A percentile compares a stretch with the other conserved stretches of the same genome.
Conservation (phyloP, 2,797 vertebrate genomes). For the Myripristis murdjan region DNA sequence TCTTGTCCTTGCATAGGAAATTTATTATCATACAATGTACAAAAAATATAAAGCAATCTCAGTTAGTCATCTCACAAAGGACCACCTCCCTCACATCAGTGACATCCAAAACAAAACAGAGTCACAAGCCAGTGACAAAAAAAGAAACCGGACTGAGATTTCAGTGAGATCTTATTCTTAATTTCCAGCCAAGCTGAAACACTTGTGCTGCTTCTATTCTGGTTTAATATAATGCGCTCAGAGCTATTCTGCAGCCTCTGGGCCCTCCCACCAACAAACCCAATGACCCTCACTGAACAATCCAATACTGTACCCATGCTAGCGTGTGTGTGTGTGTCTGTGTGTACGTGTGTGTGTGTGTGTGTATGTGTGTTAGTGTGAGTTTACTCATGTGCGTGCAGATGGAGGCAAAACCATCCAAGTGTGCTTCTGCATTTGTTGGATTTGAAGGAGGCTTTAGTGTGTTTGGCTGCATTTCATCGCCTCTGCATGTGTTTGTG, state of each 20-base stretch:
- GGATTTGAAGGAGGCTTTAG: constrained; percentile 15
- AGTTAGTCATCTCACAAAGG: too few species aligned
- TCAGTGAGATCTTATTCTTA: background rate
- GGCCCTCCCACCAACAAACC: constrained; percentile 74
- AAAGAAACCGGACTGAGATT: background rate
- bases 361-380: too few species aligned
- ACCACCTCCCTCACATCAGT: too few species aligned
- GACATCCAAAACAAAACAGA: too few species aligned
- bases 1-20: background rate
- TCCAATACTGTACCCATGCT: constrained; percentile 68
- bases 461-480: background rate
- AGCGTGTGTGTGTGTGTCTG: constrained; percentile 21
- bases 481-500: too few species aligned
- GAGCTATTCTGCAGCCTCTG: constrained; percentile 50
- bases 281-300: constrained; percentile 72
- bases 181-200: constrained; percentile 40
- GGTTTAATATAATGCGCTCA: constrained; percentile 37
- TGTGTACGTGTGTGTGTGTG: constrained; percentile 18
- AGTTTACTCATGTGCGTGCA: constrained; percentile 29
- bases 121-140: background rate
- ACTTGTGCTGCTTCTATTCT: constrained; percentile 31
- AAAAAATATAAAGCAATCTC: background rate
- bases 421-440: constrained; percentile 46
- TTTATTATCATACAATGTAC: background rate
- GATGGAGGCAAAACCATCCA: constrained; percentile 38